Base-by-base conservation (phyloP, 2,888 invertebrate genomes). In the Tanytarsus gracilentus region DNA sequence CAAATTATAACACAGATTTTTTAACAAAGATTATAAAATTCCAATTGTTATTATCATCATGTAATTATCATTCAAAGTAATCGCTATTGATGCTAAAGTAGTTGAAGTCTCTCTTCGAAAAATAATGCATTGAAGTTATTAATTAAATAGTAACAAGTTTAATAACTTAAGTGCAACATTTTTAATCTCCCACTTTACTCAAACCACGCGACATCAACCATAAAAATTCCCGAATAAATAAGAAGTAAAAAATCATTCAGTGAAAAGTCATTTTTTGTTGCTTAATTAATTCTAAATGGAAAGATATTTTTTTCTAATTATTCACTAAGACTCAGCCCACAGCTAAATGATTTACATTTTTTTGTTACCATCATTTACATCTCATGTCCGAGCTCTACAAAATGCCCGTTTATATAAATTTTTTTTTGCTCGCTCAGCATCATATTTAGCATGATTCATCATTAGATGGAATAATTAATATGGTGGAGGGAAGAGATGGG, bases 301-400 rank as follows among this genome's bases (percentile, higher is more conserved):
- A 44, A 44, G 44, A 44, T 44, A 18, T 56, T 33, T 53, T 53
- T 39, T 30, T 30, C 36, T 53, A 53, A 33, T 36, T 21, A 52
- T 16, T 21, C 23, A 40, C 25, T 40, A 56, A 40, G 40, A 44
- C 40, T 40, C 56, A 27, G 56, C 56, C 56, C 56, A 56, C 56
- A 56, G 56, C 56, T 40, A 56, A 56, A 56, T 56, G 56, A 56
- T 56, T 56, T 40, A 39, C 56, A 56, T 40, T 27, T 56, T 36
- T 55, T 40, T 40, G 8, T 23, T 44, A 27, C 27, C 18, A 27
- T n/a, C 33, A 9, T n/a, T 7, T 40, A n/a, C 49, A 26, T 11
- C 6, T 30, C 26, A 49, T 49, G 49, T 27, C 27, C 49, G 49
- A 11, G 7, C 9, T 6, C 25, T 26, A 26, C 25, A 49, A 49